Percentiles rank a stretch among this genome's conserved stretches.
These are phyloP conservation scores for Drosophila carrolli DNA, from an alignment of 1,140 invertebrate species.

Conservation along the genomic window DNA sequence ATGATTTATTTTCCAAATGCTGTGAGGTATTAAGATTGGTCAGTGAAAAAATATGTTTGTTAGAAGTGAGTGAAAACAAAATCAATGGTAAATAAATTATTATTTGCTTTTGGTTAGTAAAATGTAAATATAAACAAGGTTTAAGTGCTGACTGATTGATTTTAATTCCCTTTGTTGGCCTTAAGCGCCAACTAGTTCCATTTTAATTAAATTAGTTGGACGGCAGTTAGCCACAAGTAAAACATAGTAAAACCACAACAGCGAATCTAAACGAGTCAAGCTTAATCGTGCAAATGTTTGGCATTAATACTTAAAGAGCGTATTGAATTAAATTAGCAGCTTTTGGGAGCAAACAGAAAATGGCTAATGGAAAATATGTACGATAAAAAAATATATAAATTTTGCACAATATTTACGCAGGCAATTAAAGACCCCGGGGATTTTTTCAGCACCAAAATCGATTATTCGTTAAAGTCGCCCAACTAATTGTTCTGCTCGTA, in stretches of 20 bases:
- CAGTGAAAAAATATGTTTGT: slow-evolving; percentile 13
- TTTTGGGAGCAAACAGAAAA: slow-evolving; percentile 8
- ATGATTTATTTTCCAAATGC: slow-evolving; percentile 30
- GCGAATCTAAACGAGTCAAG: slow-evolving; percentile 22
- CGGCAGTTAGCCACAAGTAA: slow-evolving; percentile 36
- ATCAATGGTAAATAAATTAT: slow-evolving; percentile 30
- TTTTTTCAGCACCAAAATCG: slow-evolving; percentile 2
- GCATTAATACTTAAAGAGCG: slow-evolving; percentile 66
- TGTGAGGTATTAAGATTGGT: slow-evolving; percentile 18
- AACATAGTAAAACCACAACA: slow-evolving; percentile 46
- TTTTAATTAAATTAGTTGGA: slow-evolving; percentile 65
- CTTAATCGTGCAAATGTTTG: slow-evolving; percentile 53
- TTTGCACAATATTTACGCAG: slow-evolving; percentile 29
- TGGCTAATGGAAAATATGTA: slow-evolving; percentile 19
- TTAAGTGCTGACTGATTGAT: slow-evolving; percentile 34
- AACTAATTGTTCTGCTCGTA: slow-evolving; percentile 4
- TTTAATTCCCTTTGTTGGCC: slow-evolving; percentile 48
- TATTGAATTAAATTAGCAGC: slow-evolving; percentile 66
- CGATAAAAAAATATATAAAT: slow-evolving; percentile 13
- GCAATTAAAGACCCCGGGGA: slow-evolving; percentile 34
- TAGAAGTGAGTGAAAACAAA: slow-evolving; percentile 17
- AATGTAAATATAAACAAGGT: slow-evolving; percentile 35
- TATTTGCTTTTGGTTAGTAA: slow-evolving; percentile 33
- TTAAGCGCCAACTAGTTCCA: slow-evolving; percentile 25
- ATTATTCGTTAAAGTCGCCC: slow-evolving; percentile 6